Evolutionary conservation across 2,888 invertebrate species (phyloP), one percentile per base, ranked within the genome.

Genomic region (Corythucha ciliata): DNA sequence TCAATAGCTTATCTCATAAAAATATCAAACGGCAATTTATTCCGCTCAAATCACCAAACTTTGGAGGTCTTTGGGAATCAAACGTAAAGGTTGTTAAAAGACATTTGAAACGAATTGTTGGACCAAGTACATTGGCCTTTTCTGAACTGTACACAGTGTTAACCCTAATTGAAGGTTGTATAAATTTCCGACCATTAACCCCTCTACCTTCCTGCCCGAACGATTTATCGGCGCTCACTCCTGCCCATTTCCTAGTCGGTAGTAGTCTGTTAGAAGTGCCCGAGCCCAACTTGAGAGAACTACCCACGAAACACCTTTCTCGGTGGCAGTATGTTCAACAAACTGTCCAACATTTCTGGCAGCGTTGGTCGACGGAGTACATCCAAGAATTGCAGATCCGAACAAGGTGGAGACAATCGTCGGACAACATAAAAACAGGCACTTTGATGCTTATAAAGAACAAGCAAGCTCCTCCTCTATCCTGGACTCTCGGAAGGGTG

Each of bases 21-120:
- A n/a, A n/a, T n/a, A 52, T 52, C 7, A 12, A 27, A 14, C 48
- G 47, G 47, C 18, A 36, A 34, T 52, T 52, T 8, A 47, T 52
- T 22, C 52, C 52, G 2, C 33, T 24, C 33, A 47, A 36, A 18
- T 48, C 53, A 2, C 53, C 53, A 1, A 32, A 39, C 42, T 48
- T 53, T 26, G 53, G 48, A 7, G 48, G 48, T 10, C 14, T 53
- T 4, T 53, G 53, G 53, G 53, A 53, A 34, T 37, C 53, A 5
- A 27, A 27, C 8, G 34, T 53, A n/a, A 53, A 53, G 29, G 14
- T 20, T 7, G 26, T 48, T 16, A 53, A 53, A 29, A 32, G 18
- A n/a, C 42, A 53, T 21, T 37, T 53, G 4, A 14, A 20, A 14
- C 26, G 42, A 21, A 27, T 42, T 8, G 16, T 53, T 22, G 53